These are phyloP conservation scores for Atrina japonica DNA, from an alignment of 2,888 invertebrate species.

Conservation along the genomic window DNA sequence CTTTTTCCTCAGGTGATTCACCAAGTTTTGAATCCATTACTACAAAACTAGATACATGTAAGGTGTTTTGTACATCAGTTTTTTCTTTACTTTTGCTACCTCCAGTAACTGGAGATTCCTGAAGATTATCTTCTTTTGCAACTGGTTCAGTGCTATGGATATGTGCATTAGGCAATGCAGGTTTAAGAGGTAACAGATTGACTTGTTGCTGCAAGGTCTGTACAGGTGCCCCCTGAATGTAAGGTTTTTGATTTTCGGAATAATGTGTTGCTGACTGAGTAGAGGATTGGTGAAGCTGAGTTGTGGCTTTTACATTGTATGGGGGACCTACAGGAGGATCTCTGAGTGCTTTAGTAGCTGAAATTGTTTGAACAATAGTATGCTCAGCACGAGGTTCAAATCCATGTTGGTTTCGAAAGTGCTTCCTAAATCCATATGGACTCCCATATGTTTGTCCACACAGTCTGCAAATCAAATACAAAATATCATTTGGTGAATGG, in stretches of 20 bases:
- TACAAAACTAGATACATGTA: not conserved
- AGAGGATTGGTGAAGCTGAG: not conserved
- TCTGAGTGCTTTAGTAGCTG: conserved; percentile 73
- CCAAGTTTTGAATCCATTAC: not conserved
- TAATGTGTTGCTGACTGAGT: not conserved
- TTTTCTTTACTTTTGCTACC: not conserved
- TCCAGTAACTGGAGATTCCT: not conserved
- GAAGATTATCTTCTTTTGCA: not conserved
- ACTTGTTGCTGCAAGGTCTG: not conserved
- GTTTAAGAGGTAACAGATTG: not conserved
- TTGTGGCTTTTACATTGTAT: not conserved
- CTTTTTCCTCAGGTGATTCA: conserved; percentile 15
- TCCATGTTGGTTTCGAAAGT: conserved; percentile 78
- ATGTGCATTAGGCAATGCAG: not conserved
- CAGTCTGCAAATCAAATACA: conserved; percentile 76
- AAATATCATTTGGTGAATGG: conserved; percentile 75
- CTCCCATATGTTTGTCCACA: conserved; percentile 78
- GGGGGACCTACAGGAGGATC: conserved; percentile 34
- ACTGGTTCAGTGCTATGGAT: not conserved
- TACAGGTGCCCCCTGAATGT: not conserved
- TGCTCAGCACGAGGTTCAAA: conserved; percentile 77
- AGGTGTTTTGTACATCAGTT: not conserved
- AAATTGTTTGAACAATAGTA: conserved; percentile 77
- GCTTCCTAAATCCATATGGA: conserved; percentile 77
- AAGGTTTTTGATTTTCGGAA: conserved; percentile 4